These are phyloP conservation scores for Drosophila orosa DNA, from an alignment of 1,140 invertebrate species.

Conservation along the genomic window DNA sequence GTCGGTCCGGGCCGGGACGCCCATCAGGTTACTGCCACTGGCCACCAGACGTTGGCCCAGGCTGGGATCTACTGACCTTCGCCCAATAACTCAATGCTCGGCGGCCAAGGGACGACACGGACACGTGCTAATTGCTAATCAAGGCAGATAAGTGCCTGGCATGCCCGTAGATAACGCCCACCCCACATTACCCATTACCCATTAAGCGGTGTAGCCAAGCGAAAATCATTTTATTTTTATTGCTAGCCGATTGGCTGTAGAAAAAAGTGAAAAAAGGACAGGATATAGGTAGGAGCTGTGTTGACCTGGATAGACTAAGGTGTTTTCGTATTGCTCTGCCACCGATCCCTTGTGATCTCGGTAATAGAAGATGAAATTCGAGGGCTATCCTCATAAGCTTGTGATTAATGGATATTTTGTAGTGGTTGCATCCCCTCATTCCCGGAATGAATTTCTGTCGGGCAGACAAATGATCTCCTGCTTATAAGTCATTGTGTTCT, in stretches of 20 bases:
- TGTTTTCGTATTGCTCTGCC: too few species aligned
- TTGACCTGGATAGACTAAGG: not conserved
- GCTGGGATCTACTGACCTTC: constrained; percentile 60
- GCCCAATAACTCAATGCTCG: constrained; percentile 71
- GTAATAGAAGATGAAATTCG: not conserved
- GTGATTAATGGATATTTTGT: constrained; percentile 7
- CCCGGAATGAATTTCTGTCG: not conserved
- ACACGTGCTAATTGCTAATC: constrained; percentile 75
- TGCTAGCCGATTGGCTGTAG: constrained; percentile 18
- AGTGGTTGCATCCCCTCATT: not conserved
- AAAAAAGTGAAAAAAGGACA: not conserved
- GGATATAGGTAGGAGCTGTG: not conserved
- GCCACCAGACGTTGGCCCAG: constrained; percentile 30
- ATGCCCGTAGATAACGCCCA: constrained; percentile 21
- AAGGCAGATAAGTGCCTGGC: constrained; percentile 56
- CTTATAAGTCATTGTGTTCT: constrained; percentile 44
- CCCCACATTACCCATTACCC: constrained; percentile 18
- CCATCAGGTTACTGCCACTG: constrained; percentile 12
- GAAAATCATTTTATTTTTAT: constrained; percentile 72
- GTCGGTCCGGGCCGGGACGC: not conserved
- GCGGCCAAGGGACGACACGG: constrained; percentile 50
- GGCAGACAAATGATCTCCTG: constrained; percentile 66
- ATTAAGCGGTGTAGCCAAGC: constrained; percentile 58
- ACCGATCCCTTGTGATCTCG: constrained; percentile 2
- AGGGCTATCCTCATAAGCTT: not conserved